Base-by-base conservation (phyloP, 2,888 invertebrate species). In the Euzetes globulus region DNA sequence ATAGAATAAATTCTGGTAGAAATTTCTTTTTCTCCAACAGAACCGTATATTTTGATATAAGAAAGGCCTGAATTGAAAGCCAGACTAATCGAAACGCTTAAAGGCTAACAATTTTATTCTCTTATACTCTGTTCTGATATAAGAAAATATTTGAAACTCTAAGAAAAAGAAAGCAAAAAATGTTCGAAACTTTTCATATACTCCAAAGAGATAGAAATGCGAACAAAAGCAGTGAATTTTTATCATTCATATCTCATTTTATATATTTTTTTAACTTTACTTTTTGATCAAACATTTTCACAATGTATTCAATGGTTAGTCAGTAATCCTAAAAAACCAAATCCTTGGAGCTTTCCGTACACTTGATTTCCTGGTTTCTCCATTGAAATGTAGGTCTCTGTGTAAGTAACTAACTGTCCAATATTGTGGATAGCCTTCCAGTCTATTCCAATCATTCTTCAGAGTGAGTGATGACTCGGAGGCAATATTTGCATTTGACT, bases 311-410 rank as follows among this genome's bases (percentile, higher is more conserved):
- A 68, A 37, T 37, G 41, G 37, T 68, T 68, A 27, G 29, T 27
- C 60, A 33, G 45, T 68, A 41, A 63, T 63, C 63, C 41, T 37
- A 1, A 33, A 33, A 27, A n/a, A 68, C 11, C 22, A 68, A 68
- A 68, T 68, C 68, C 68, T 41, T 41, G n/a, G 68, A 68, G 68
- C 37, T 45, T 68, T 41, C 3, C 6, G 19, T 27, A 68, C n/a
- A 37, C 68, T 68, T 68, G 68, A 68, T 68, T 68, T 68, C 68
- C 41, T 68, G 68, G 68, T 29, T n/a, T n/a, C 15, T 68, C 19
- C 19, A 22, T 15, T 68, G n/a, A 7, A 33, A 33, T 33, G 41
- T 41, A 37, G 37, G 37, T 68, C 6, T 27, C 9, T 22, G 55
- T 25, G 41, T 52, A 52, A 33, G n/a, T 41, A 68, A 41, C 68